Conservation (phyloP, 2,113 vertebrate genomes). For the Gymnarchus niloticus region DNA sequence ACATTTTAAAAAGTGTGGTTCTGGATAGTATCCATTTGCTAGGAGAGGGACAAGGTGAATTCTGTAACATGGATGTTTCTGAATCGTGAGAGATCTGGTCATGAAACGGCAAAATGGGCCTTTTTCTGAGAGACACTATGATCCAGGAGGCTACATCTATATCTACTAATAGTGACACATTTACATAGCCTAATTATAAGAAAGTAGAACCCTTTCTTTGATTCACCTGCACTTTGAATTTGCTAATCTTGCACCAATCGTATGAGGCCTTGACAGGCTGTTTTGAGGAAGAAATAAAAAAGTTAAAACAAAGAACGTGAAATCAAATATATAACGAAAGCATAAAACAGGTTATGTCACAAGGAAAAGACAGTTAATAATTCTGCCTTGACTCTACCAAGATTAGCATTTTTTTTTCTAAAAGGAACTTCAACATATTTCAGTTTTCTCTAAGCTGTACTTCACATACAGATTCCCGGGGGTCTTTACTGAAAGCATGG, state of each 20-base stretch:
- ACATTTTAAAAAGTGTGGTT: neutral
- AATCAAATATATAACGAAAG: neutral
- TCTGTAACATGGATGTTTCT: neutral
- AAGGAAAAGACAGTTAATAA: neutral
- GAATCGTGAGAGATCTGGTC: neutral
- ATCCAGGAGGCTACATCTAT: neutral
- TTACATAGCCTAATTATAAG: neutral
- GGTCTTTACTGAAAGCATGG: neutral
- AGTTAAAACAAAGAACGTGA: neutral
- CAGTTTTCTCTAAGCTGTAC: too few species aligned
- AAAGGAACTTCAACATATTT: too few species aligned
- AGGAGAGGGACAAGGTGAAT: neutral
- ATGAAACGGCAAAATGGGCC: neutral
- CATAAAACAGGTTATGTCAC: neutral
- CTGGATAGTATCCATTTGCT: neutral
- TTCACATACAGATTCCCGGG: neutral
- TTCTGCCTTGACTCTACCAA: neutral
- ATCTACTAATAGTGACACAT: neutral
- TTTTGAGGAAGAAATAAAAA: neutral
- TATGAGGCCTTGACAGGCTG: neutral
- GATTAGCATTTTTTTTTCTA: neutral
- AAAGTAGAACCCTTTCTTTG: neutral
- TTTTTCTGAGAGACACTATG: neutral
- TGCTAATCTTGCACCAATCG: neutral
- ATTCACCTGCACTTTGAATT: neutral